Percentiles rank a stretch among this genome's conserved stretches.
Conservation (phyloP, 2,113 vertebrate genomes). For the Butastur rufipennis region DNA sequence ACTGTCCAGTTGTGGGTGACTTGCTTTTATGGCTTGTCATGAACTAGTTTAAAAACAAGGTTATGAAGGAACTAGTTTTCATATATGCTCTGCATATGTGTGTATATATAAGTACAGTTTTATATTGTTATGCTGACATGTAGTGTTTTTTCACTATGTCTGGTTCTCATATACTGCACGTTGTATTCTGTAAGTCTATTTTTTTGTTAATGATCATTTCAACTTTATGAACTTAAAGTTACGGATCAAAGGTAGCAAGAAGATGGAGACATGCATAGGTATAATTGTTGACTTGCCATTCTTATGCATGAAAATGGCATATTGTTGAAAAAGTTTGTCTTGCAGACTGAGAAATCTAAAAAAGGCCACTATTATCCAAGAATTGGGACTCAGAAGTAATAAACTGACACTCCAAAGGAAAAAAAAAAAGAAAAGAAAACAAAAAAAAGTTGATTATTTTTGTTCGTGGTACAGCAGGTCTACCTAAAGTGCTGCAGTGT, state of each 20-base stretch:
- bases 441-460: background rate
- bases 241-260: background rate
- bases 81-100: background rate
- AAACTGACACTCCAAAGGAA: background rate
- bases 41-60: background rate
- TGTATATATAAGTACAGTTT: conserved; percentile 62
- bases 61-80: background rate
- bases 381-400: background rate
- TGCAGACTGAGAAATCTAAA: conserved; percentile 4
- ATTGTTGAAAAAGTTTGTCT: background rate
- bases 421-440: background rate
- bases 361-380: background rate
- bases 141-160: conserved; percentile 38
- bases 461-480: background rate
- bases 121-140: background rate
- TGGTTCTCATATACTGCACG: background rate
- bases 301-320: conserved; percentile 19
- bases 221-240: background rate
- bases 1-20: background rate
- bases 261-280: background rate
- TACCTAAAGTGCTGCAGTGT: background rate
- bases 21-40: background rate
- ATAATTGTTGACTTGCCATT: conserved; percentile 35
- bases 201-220: background rate
- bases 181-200: background rate